Conservation (phyloP, 2,113 vertebrate species). For the Phrynocephalus versicolor region DNA sequence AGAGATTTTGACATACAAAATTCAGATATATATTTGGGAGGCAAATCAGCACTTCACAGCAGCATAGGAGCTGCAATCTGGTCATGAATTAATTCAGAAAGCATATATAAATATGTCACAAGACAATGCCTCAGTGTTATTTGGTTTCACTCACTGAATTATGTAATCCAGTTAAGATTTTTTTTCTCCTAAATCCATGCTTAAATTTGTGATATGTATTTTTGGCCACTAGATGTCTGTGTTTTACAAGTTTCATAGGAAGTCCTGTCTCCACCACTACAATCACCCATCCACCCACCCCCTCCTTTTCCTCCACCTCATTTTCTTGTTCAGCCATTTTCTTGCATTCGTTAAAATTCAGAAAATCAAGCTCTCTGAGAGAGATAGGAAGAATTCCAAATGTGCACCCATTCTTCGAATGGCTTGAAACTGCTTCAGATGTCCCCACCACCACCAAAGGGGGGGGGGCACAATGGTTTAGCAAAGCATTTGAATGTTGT, state of each 20-base stretch:
- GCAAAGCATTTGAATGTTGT: not conserved
- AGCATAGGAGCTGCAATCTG: too few relatives aligned
- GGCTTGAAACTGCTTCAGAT: not conserved
- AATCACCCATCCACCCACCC: too few relatives aligned
- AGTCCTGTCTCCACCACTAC: not conserved
- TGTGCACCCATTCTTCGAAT: not conserved
- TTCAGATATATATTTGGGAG: not conserved
- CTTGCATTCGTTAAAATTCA: not conserved
- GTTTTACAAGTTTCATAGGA: not conserved
- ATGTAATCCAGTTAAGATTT: not conserved
- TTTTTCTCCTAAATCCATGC: not conserved
- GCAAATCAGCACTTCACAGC: not conserved
- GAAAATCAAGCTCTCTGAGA: not conserved
- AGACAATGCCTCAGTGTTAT: not conserved
- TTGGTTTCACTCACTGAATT: not conserved
- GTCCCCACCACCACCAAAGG: not conserved
- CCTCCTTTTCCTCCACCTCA: slow-evolving; percentile 11
- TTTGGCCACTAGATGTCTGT: slow-evolving; percentile 70
- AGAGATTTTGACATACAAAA: not conserved
- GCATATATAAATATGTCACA: too few relatives aligned
- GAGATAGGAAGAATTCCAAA: not conserved
- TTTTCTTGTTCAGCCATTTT: slow-evolving; percentile 58
- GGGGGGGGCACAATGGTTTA: not conserved
- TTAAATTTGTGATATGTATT: not conserved
- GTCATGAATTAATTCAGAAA: not conserved